Percentiles rank a stretch among this genome's conserved stretches.
phyloP scores from a whole-genome alignment of 2,113 vertebrate species.

The Sterrhoptilus dennistouni region DNA sequence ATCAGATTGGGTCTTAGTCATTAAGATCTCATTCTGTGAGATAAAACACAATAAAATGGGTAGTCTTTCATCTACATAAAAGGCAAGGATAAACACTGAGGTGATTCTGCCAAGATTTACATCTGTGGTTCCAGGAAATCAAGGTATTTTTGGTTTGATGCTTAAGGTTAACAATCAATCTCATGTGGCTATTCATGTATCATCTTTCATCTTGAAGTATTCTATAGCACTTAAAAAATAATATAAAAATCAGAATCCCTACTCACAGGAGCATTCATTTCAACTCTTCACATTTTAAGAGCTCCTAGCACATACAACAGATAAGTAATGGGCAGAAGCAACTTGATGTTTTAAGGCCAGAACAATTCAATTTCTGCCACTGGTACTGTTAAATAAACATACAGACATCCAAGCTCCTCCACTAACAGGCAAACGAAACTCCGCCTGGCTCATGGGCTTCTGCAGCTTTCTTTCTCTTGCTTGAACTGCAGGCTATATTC shows the following conservation, averaged over 20 bases:
- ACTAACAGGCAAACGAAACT: not conserved
- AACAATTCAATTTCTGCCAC: not conserved
- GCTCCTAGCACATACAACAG: not conserved
- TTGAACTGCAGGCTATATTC: not conserved
- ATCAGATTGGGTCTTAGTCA: slow-evolving; percentile 18
- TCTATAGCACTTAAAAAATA: slow-evolving; percentile 15
- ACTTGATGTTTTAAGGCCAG: not conserved
- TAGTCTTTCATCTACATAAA: slow-evolving; percentile 14
- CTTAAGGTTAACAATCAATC: slow-evolving; percentile 1
- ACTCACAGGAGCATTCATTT: not conserved
- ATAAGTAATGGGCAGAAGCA: not conserved
- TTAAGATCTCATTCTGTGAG: slow-evolving; percentile 21
- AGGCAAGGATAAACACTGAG: slow-evolving; percentile 33
- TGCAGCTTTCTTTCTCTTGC: not conserved
- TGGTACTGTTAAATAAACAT: not conserved
- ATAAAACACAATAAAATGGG: slow-evolving; percentile 27
- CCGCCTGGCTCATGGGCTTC: not conserved
- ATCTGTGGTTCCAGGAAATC: slow-evolving; percentile 52
- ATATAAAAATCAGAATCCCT: not conserved
- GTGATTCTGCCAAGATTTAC: slow-evolving; percentile 37
- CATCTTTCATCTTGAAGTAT: slow-evolving; percentile 10
- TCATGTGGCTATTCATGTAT: not conserved
- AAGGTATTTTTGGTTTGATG: slow-evolving; percentile 26
- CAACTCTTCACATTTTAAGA: not conserved
- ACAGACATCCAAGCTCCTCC: not conserved